Base-by-base conservation (phyloP, 2,113 vertebrate genomes). In the Cephalopholis sonnerati region DNA sequence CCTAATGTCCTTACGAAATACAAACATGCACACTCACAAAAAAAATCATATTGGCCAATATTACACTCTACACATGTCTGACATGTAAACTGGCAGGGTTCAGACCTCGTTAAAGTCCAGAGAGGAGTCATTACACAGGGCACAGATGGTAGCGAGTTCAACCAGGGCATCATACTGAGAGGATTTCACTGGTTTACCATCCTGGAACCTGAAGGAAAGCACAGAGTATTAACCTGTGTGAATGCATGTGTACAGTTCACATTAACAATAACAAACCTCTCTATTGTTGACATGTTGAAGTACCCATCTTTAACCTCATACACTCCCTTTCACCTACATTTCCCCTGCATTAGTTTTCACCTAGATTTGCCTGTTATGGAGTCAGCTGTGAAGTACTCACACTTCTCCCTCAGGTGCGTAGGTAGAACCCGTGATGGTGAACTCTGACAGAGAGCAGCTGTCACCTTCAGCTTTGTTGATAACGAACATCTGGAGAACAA, bases 51-150 rank as follows among this genome's bases (percentile, higher is more conserved):
- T 20, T 29, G 9, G 65, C 48, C 25, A 16, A 15, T 7, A 15
- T 54, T 25, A 46, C 24, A 68, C 32, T 62, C 27, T n/a, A 41
- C 32, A 22, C 22, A 29, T 1, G 29, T 65, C 20, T 51, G 29
- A 27, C 24, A 36, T 50, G 20, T 39, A 10, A 66, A 72, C 53
- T 51, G 44, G 10, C 1, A 46, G 15, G 25, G 32, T 64, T 63
- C 96, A 88, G 81, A 99, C 98, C 95, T 99, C 98, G 63, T 99
- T 99, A 88, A 96, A 99, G 94, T 99, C 98, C 96, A 99, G 93
- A 7, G 98, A 99, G 79, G 98, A 99, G 93, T 99, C 98, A 22
- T 99, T 99, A 87, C 98, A 99, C 72, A 99, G 95, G 0, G 98
- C 97, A 84, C 98, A 99, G 91, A 99, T 99, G 0, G 98, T 99